These are phyloP conservation scores for Lymantria dispar DNA, from an alignment of 2,888 invertebrate species.

Conservation along the genomic window DNA sequence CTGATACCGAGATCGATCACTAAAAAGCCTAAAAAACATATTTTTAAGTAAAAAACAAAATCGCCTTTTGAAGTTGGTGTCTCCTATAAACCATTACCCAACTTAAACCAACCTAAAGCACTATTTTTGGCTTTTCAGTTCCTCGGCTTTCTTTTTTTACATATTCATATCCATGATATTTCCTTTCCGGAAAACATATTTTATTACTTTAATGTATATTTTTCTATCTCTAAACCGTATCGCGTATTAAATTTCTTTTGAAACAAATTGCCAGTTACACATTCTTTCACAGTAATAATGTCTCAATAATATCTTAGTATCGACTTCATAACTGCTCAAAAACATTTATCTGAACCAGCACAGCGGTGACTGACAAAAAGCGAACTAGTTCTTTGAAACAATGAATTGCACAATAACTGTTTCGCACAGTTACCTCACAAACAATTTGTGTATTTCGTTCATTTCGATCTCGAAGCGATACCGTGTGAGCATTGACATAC, in stretches of 20 bases:
- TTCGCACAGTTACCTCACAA: constrained; percentile 38
- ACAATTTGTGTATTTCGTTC: constrained; percentile 13
- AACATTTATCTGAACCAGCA: constrained; percentile 20
- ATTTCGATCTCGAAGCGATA: constrained; percentile 13
- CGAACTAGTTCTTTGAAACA: constrained; percentile 37
- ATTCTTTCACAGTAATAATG: constrained; percentile 3
- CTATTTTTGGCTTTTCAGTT: no score
- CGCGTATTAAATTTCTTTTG: constrained; percentile 6
- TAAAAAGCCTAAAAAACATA: no score
- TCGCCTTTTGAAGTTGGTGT: no score
- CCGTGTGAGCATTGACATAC: constrained; percentile 25
- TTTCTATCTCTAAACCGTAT: no score
- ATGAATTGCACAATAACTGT: constrained; percentile 33
- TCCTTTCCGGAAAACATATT: no score
- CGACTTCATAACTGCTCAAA: constrained; percentile 6
- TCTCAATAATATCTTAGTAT: constrained; percentile 4
- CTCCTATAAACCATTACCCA: no score
- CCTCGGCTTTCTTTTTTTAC: no score
- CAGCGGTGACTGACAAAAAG: constrained; percentile 26
- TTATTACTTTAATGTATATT: no score
- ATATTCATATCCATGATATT: no score
- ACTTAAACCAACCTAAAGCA: no score
- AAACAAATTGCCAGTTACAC: not conserved
- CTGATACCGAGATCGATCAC: no score
- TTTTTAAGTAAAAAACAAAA: no score